Conservation (phyloP, 2,888 invertebrate genomes). For the Melanargia galathea region DNA sequence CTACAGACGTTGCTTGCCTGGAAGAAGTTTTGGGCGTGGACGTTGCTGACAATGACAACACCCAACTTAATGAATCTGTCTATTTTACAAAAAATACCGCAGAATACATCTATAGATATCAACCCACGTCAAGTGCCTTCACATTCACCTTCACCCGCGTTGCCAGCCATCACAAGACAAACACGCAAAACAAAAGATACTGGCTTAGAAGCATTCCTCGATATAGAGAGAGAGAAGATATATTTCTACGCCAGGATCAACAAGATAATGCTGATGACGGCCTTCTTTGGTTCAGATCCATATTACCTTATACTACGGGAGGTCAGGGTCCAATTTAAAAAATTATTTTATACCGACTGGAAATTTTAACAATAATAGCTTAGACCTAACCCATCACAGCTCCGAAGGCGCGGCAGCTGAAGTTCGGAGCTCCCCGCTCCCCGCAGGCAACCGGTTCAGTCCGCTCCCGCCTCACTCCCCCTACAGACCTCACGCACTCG, state of each 20-base stretch:
- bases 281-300: slow-evolving; percentile 45
- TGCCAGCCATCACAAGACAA: slow-evolving; percentile 44
- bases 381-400: too few relatives aligned
- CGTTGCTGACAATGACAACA: slow-evolving; percentile 32
- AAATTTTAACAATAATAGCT: too few relatives aligned
- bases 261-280: slow-evolving; percentile 41
- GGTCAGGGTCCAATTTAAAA: too few relatives aligned
- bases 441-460: too few relatives aligned
- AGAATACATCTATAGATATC: slow-evolving; percentile 34
- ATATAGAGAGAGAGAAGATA: slow-evolving; percentile 40
- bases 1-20: slow-evolving; percentile 32
- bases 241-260: slow-evolving; percentile 42
- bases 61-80: slow-evolving; percentile 30
- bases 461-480: too few relatives aligned
- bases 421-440: too few relatives aligned
- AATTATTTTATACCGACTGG: too few relatives aligned
- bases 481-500: too few relatives aligned
- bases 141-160: slow-evolving; percentile 41
- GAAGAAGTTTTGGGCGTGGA: slow-evolving; percentile 31
- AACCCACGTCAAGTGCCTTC: slow-evolving; percentile 36
- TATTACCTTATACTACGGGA: slow-evolving; percentile 46
- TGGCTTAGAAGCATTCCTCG: slow-evolving; percentile 41
- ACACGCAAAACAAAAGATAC: slow-evolving; percentile 43
- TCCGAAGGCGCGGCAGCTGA: too few relatives aligned
- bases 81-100: slow-evolving; percentile 35